A percentile compares a stretch with the other conserved stretches of the same genome.
Evolutionary conservation across 64 coral and sea anemone genomes (phyloP).

Genomic region (Astreopora myriophthalma): DNA sequence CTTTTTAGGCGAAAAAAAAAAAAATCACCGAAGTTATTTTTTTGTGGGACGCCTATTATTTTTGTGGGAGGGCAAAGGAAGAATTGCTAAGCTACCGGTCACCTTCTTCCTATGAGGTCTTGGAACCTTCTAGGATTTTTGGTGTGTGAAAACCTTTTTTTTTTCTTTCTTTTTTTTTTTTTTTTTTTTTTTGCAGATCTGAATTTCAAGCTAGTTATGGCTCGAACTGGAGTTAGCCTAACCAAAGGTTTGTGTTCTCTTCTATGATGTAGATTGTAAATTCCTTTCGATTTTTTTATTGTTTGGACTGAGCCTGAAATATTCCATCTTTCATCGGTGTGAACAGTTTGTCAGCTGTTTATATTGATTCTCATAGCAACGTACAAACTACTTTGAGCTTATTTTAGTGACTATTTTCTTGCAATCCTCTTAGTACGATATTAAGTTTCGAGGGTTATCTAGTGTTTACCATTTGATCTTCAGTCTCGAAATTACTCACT

Average conservation of each 20-base stretch:
- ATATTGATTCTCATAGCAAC: too few relatives aligned
- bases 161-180: neutral
- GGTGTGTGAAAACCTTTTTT: neutral
- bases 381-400: too few relatives aligned
- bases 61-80: neutral
- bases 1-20: neutral
- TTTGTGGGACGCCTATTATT: neutral
- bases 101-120: neutral
- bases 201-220: conserved; percentile 95
- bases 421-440: neutral
- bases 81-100: neutral
- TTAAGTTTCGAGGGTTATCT: neutral
- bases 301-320: too few relatives aligned
- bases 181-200: conserved; percentile 71
- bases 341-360: neutral
- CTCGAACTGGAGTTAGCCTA: conserved; percentile 65
- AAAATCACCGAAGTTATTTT: too few relatives aligned
- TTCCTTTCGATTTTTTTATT: neutral
- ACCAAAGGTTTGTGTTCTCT: conserved; percentile 70
- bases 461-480: neutral
- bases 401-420: too few relatives aligned
- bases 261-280: neutral
- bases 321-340: neutral
- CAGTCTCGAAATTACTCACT: neutral
- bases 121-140: neutral